Evolutionary conservation across 2,113 vertebrate genomes (phyloP).

Genomic region (Ageneiosus marmoratus): DNA sequence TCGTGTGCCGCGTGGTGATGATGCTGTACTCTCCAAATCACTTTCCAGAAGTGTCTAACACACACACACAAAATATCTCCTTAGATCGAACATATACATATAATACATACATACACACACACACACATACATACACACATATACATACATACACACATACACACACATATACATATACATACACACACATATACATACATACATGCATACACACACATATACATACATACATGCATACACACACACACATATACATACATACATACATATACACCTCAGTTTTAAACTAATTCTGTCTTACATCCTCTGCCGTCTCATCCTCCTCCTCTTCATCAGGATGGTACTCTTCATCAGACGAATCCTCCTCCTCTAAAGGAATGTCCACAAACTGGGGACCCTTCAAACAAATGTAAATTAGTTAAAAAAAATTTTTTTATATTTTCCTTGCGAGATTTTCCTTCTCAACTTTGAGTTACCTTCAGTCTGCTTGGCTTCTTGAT

Average conservation of each 20-base stretch:
- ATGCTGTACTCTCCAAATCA: constrained; percentile 89
- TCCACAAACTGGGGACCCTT: constrained; percentile 93
- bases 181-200: too few relatives aligned
- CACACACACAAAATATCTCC: too few relatives aligned
- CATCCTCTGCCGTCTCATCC: constrained; percentile 89
- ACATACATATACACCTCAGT: neutral
- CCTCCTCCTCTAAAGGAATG: constrained; percentile 93
- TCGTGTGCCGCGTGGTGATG: constrained; percentile 82
- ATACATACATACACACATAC: neutral
- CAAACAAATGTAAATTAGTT: neutral
- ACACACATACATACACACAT: neutral
- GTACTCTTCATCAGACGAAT: constrained; percentile 97
- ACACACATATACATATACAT: neutral
- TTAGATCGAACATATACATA: too few relatives aligned
- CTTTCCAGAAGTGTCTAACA: constrained; percentile 90
- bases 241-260: too few relatives aligned
- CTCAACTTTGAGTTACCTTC: constrained; percentile 65
- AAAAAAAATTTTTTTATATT: too few relatives aligned
- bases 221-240: too few relatives aligned
- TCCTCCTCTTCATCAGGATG: constrained; percentile 93
- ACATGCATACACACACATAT: neutral
- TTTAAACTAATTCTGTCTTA: constrained; percentile 46
- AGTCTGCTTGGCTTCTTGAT: constrained; percentile 86
- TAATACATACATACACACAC: too few relatives aligned
- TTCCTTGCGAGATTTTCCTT: too few relatives aligned